Conservation (phyloP, 2,113 vertebrate species). For the Parus major region DNA sequence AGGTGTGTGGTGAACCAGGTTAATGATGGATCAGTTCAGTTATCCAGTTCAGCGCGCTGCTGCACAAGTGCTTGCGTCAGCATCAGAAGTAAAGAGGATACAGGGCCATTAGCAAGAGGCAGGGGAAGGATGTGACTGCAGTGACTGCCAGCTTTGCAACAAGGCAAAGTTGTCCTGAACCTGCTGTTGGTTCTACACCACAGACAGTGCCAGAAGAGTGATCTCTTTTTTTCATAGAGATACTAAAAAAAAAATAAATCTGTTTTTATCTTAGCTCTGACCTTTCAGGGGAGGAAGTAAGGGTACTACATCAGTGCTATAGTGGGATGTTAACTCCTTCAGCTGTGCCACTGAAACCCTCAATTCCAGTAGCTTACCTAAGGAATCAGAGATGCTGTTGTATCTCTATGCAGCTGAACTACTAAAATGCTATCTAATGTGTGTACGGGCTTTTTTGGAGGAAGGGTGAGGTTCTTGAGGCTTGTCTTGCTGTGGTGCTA, state of each 20-base stretch:
- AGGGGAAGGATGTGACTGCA: background rate
- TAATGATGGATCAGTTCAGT: slow-evolving; percentile 53
- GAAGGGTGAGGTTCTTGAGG: background rate
- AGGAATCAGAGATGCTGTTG: background rate
- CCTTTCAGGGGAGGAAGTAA: background rate
- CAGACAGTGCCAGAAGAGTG: background rate
- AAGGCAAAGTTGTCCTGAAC: background rate
- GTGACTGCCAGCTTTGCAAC: background rate
- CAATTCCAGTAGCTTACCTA: background rate
- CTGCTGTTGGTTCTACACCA: background rate
- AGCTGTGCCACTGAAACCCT: background rate
- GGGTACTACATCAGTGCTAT: background rate
- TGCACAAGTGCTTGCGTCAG: slow-evolving; percentile 6
- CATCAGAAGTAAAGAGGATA: background rate
- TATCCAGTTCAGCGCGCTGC: background rate
- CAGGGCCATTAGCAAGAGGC: background rate
- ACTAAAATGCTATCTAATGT: background rate
- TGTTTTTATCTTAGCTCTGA: background rate
- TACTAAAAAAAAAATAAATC: background rate
- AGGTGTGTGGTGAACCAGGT: slow-evolving; percentile 17
- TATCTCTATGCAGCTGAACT: background rate
- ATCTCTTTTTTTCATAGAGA: background rate
- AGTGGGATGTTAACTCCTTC: background rate
- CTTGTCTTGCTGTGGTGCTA: background rate
- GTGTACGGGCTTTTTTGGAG: background rate